A percentile compares a stretch with the other conserved stretches of the same genome.
phyloP scores from a whole-genome alignment of 2,797 vertebrate species.

The Micropoecilia bifurca region DNA sequence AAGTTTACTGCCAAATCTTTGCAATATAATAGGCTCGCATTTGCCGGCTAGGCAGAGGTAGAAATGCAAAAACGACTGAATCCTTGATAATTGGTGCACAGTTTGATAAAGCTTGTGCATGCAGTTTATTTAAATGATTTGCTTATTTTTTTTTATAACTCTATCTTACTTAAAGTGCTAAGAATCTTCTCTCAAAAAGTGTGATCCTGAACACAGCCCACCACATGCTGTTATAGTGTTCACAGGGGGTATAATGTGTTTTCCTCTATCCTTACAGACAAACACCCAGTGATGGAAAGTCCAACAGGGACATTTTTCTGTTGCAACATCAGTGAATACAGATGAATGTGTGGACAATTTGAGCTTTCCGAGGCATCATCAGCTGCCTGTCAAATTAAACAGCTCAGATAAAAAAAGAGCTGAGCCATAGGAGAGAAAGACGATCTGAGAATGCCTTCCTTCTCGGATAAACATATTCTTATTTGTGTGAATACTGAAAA shows the following conservation, averaged over 20 bases:
- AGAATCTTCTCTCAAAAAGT: constrained; percentile 14
- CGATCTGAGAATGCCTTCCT: constrained; percentile 52
- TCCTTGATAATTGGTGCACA: constrained; percentile 52
- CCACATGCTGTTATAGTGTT: constrained; percentile 43
- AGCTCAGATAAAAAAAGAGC: constrained; percentile 54
- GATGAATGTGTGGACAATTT: constrained; percentile 72
- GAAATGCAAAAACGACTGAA: constrained; percentile 35
- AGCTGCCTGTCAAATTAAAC: constrained; percentile 65
- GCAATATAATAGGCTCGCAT: constrained; percentile 42
- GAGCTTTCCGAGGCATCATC: constrained; percentile 54
- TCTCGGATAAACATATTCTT: constrained; percentile 48
- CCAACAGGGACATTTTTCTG: constrained; percentile 59
- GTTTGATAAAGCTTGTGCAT: constrained; percentile 11
- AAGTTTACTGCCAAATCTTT: constrained; percentile 32
- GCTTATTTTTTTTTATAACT: constrained; percentile 12
- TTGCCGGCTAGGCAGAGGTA: constrained; percentile 44
- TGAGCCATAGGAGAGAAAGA: constrained; percentile 52
- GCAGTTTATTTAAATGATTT: constrained; percentile 19
- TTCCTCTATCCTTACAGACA: constrained; percentile 55
- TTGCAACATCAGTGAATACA: constrained; percentile 73
- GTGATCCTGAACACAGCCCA: constrained; percentile 28
- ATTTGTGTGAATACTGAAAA: constrained; percentile 22
- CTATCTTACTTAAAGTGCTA: constrained; percentile 18
- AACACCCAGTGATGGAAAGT: constrained; percentile 64
- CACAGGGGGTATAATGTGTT: constrained; percentile 32